These are phyloP conservation scores for Hyperopisus bebe DNA, from an alignment of 2,113 vertebrate genomes.

Conservation along the genomic window DNA sequence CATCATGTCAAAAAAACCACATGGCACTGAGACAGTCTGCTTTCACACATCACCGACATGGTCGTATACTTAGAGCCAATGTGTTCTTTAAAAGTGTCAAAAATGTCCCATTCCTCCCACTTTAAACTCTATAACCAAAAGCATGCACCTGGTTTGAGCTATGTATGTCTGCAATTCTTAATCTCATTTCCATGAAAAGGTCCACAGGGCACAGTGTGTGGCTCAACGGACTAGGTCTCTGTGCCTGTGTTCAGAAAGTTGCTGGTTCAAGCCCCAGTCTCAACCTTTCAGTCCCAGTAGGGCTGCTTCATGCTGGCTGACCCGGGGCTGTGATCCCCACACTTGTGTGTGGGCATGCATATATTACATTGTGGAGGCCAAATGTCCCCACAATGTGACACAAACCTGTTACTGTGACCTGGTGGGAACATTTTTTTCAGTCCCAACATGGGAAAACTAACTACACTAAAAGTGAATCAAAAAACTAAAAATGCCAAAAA, in stretches of 20 bases:
- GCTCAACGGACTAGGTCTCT: background rate
- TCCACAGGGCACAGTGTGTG: background rate
- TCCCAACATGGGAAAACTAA: background rate
- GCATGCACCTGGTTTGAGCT: background rate
- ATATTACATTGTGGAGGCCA: background rate
- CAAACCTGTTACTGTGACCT: background rate
- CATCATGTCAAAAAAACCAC: background rate
- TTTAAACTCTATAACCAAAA: background rate
- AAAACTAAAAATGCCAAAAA: background rate
- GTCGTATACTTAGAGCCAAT: background rate
- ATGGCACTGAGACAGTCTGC: background rate
- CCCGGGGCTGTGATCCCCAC: background rate
- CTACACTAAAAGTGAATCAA: background rate
- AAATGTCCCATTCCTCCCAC: background rate
- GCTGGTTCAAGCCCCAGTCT: background rate
- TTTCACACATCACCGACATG: background rate
- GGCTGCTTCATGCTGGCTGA: background rate
- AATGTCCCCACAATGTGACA: background rate
- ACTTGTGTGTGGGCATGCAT: background rate
- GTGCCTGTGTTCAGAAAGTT: background rate
- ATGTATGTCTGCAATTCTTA: background rate
- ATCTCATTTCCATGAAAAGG: background rate
- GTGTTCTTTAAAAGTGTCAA: background rate
- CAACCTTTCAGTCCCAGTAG: background rate
- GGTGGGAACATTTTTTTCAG: background rate